Evolutionary conservation across 2,113 vertebrate genomes (phyloP).

Genomic region (Vicugna pacos): DNA sequence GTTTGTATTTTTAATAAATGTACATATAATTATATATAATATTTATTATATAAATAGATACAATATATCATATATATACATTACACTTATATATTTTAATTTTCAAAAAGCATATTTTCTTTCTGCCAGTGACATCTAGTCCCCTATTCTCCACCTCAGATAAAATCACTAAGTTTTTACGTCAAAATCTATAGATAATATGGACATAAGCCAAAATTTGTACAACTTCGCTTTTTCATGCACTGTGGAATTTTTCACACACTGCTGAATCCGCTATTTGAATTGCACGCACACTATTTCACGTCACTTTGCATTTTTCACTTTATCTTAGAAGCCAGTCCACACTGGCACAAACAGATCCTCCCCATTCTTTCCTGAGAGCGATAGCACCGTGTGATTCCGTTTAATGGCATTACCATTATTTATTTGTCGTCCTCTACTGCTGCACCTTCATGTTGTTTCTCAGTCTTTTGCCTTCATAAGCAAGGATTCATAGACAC

Average conservation of each 20-base stretch:
- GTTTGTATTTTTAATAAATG: background rate
- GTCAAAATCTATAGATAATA: background rate
- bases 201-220: background rate
- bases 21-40: background rate
- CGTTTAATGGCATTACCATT: background rate
- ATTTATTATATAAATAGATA: background rate
- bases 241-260: no score
- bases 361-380: background rate
- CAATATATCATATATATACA: background rate
- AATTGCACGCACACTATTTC: background rate
- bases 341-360: background rate
- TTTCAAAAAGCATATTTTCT: background rate
- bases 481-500: background rate
- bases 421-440: background rate
- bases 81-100: background rate
- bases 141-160: background rate
- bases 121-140: background rate
- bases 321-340: background rate
- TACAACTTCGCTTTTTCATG: background rate
- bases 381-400: background rate
- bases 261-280: no score
- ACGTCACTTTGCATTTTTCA: background rate
- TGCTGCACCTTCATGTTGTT: background rate
- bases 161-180: background rate
- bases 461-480: background rate